Base-by-base conservation (phyloP, 2,113 vertebrate species). In the Aix galericulata region DNA sequence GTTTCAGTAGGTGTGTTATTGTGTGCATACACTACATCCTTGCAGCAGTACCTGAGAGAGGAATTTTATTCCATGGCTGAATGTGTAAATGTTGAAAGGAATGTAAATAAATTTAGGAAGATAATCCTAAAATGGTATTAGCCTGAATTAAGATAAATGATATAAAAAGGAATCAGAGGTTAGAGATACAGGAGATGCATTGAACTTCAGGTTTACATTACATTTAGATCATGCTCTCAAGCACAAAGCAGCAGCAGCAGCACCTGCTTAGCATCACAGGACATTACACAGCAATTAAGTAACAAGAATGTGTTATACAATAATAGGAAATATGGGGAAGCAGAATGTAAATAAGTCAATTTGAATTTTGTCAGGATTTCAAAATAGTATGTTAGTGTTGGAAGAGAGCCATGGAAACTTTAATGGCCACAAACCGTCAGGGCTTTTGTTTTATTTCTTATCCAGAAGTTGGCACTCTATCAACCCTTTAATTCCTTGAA, bases 291-390 rank as follows among this genome's bases (percentile, higher is more conserved):
- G 34, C 55, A 95, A 93, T 88, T 76, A 89, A 88, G 69, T 92
- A 88, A 96, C 7, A 4, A 94, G 73, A 94, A 87, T 27, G 40
- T 78, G 31, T 93, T 86, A 62, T 69, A 97, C 88, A 96, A 95
- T 96, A 73, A 95, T 94, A 84, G 92, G 93, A 96, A 97, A 76
- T 94, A 78, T 25, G 74, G 88, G 77, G 62, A 94, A 20, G 73
- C 62, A 94, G 66, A 92, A 94, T 86, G 62, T 93, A 96, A 95
- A 86, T 94, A 94, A 95, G 48, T 76, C 77, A 64, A 96, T 97
- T 84, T 86, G 32, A 95, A 94, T 96, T 96, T 95, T 96, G 88
- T 91, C 93, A 91, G 92, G 80, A 82, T 94, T 96, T 96, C 92
- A 91, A 68, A 95, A 82, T 81, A 67, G 46, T 56, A 27, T 96